Evolutionary conservation across 2,888 invertebrate genomes (phyloP).

Genomic region (Priocnemis perturbator): DNA sequence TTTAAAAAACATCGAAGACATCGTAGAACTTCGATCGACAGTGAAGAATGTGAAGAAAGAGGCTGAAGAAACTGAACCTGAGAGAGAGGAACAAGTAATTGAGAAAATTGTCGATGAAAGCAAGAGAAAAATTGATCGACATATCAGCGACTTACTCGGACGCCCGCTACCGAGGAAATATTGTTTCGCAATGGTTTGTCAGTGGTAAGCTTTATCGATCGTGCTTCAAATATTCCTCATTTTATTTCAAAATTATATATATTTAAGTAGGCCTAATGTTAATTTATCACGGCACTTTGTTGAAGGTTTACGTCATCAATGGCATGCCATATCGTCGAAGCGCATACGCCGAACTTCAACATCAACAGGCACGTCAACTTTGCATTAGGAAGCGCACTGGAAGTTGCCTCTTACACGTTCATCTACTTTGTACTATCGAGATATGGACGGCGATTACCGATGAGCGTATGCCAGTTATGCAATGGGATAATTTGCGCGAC

Average conservation of each 20-base stretch:
- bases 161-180: slow-evolving; percentile 49
- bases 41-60: slow-evolving; percentile 39
- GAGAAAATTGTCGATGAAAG: slow-evolving; percentile 26
- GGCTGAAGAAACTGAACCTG: slow-evolving; percentile 30
- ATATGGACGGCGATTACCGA: slow-evolving; percentile 74
- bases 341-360: slow-evolving; percentile 72
- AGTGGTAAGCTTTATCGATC: slow-evolving; percentile 52
- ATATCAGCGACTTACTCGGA: slow-evolving; percentile 33
- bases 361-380: slow-evolving; percentile 76
- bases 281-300: slow-evolving; percentile 11
- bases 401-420: slow-evolving; percentile 73
- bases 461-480: slow-evolving; percentile 72
- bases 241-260: too few relatives aligned
- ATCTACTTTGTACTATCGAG: slow-evolving; percentile 70
- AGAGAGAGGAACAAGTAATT: slow-evolving; percentile 16
- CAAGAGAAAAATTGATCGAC: slow-evolving; percentile 14
- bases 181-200: slow-evolving; percentile 46
- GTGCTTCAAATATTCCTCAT: neutral
- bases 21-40: slow-evolving; percentile 31
- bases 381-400: slow-evolving; percentile 75
- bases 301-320: slow-evolving; percentile 75
- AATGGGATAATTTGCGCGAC: slow-evolving; percentile 73
- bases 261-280: too few relatives aligned
- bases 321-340: slow-evolving; percentile 74
- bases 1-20: slow-evolving; percentile 33